Percentiles rank a stretch among this genome's conserved stretches.
Conservation (phyloP, 2,113 vertebrate genomes). For the Phainopepla nitens region DNA sequence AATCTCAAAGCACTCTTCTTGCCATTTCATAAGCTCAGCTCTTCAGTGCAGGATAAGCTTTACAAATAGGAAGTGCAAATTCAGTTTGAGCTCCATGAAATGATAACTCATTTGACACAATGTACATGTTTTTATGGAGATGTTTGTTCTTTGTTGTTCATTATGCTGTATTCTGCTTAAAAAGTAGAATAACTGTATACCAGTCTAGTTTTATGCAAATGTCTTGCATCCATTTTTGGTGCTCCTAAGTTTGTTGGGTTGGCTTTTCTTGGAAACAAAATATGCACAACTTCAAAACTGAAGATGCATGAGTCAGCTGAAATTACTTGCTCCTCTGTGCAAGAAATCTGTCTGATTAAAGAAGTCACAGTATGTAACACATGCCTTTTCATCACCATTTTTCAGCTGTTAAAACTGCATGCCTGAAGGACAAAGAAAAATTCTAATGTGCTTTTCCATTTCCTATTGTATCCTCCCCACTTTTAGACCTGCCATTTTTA, state of each 20-base stretch:
- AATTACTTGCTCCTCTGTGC: not conserved
- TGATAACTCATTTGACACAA: not conserved
- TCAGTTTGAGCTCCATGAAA: not conserved
- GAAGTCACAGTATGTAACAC: not conserved
- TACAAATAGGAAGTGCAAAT: not conserved
- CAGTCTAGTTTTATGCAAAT: not conserved
- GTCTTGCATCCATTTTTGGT: not conserved
- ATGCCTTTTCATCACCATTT: not conserved
- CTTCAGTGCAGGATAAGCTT: not conserved
- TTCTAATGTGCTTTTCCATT: not conserved
- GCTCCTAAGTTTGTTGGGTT: not conserved
- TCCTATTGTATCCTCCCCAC: not conserved
- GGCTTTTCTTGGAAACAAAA: not conserved
- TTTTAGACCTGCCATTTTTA: slow-evolving; percentile 67
- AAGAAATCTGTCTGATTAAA: not conserved
- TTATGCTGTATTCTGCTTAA: not conserved
- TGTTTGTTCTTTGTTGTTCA: not conserved
- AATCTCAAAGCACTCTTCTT: not conserved
- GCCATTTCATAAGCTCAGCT: not conserved
- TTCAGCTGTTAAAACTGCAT: not conserved
- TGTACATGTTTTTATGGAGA: not conserved
- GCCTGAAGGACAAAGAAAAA: not conserved
- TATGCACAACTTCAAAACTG: not conserved
- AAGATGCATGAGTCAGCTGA: not conserved
- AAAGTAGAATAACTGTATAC: not conserved